phyloP scores from a whole-genome alignment of 2,888 invertebrate species.

The Oeneis ivallda region DNA sequence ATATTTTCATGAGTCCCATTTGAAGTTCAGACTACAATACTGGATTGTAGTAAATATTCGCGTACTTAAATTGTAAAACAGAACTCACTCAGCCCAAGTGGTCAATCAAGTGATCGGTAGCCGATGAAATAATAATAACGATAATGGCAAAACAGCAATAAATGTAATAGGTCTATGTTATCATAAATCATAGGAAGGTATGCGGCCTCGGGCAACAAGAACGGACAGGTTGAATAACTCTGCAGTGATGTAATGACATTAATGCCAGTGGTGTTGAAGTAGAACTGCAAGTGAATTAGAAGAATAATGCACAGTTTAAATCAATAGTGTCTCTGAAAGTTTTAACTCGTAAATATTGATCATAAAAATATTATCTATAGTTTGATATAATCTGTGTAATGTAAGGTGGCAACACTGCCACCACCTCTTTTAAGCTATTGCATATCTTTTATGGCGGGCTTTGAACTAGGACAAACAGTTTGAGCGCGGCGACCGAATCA shows the following conservation, averaged over 20 bases:
- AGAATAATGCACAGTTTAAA: background rate
- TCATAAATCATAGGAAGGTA: slow-evolving; percentile 9
- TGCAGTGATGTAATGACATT: slow-evolving; percentile 46
- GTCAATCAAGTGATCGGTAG: slow-evolving; percentile 1
- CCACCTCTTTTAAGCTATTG: no score
- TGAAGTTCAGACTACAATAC: background rate
- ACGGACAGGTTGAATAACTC: slow-evolving; percentile 48
- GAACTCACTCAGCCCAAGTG: background rate
- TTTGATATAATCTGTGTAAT: no score
- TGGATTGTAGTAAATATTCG: background rate
- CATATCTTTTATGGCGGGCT: no score
- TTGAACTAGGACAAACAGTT: no score
- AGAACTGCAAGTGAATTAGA: slow-evolving; percentile 25
- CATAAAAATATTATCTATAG: no score
- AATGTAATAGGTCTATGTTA: background rate
- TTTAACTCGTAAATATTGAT: no score
- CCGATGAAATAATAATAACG: background rate
- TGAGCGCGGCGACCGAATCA: no score
- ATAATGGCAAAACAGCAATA: background rate
- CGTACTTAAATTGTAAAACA: background rate
- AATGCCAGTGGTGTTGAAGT: slow-evolving; percentile 24
- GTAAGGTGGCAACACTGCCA: no score
- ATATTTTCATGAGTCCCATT: no score
- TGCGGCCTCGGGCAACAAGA: slow-evolving; percentile 24
- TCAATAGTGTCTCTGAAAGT: background rate